These are phyloP conservation scores for Apis laboriosa DNA, from an alignment of 1,140 invertebrate species.

Conservation along the genomic window DNA sequence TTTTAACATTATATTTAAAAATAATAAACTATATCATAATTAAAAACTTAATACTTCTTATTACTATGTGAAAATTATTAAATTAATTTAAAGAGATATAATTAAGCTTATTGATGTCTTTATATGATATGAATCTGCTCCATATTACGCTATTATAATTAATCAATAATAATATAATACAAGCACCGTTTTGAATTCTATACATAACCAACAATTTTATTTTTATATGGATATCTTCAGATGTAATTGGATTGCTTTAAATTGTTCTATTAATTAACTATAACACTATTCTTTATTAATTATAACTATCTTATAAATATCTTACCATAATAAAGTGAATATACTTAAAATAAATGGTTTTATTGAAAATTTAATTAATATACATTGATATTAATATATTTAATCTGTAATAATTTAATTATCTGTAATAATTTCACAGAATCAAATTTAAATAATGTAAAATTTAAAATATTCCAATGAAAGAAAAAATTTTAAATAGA, in stretches of 20 bases:
- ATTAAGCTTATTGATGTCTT: background rate
- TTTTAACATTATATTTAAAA: too few relatives aligned
- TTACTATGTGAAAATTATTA: background rate
- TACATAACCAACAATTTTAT: background rate
- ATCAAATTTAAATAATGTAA: too few relatives aligned
- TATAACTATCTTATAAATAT: background rate
- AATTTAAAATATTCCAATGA: too few relatives aligned
- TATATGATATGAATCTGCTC: background rate
- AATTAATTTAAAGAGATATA: background rate
- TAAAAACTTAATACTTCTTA: background rate
- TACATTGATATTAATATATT: too few relatives aligned
- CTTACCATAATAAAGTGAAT: background rate
- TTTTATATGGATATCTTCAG: background rate
- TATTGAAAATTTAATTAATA: background rate
- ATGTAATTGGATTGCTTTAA: background rate
- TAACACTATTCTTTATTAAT: background rate
- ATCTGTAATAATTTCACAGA: too few relatives aligned
- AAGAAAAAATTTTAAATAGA: too few relatives aligned
- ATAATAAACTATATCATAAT: too few relatives aligned
- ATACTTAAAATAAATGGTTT: background rate
- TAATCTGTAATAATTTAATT: too few relatives aligned
- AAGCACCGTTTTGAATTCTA: background rate
- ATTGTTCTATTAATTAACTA: background rate
- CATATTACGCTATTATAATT: background rate
- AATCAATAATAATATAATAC: background rate